A percentile compares a stretch with the other conserved stretches of the same genome.
Conservation (phyloP, 2,797 vertebrate genomes). For the Enteromius radiatus region DNA sequence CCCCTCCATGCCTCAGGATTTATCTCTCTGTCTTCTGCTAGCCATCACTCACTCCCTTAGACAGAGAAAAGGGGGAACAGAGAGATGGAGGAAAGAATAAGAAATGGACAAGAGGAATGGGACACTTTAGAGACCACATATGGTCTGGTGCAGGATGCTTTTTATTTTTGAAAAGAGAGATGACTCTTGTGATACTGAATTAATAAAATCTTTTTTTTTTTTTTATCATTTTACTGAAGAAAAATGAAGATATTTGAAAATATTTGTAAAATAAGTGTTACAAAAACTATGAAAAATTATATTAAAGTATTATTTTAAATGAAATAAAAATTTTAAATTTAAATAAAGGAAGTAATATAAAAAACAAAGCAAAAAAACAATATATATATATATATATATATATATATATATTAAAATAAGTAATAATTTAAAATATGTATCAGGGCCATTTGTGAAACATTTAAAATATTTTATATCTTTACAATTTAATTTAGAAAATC, state of each 20-base stretch:
- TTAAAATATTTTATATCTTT: neutral
- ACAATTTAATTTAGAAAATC: neutral
- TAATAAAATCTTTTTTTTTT: neutral
- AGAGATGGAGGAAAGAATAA: conserved; percentile 55
- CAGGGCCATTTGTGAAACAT: too few relatives aligned
- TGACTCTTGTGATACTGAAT: neutral
- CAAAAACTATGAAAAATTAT: neutral
- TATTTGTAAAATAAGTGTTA: neutral
- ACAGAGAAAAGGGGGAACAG: conserved; percentile 65
- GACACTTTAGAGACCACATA: conserved; percentile 26
- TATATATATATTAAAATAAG: too few relatives aligned
- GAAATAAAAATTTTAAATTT: too few relatives aligned
- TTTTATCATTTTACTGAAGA: neutral
- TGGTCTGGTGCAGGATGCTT: conserved; percentile 7
- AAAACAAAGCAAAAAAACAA: rapidly evolving
- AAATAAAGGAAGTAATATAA: neutral
- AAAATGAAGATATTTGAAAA: neutral
- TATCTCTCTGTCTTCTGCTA: conserved; percentile 83
- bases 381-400: too few relatives aligned
- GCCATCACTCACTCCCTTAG: conserved; percentile 84
- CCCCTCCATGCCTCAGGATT: conserved; percentile 78
- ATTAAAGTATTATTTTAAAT: neutral
- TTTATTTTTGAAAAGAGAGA: neutral
- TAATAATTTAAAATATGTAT: neutral
- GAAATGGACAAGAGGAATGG: conserved; percentile 25